Conservation (phyloP, 2,113 vertebrate genomes). For the Myrmecophaga tridactyla region DNA sequence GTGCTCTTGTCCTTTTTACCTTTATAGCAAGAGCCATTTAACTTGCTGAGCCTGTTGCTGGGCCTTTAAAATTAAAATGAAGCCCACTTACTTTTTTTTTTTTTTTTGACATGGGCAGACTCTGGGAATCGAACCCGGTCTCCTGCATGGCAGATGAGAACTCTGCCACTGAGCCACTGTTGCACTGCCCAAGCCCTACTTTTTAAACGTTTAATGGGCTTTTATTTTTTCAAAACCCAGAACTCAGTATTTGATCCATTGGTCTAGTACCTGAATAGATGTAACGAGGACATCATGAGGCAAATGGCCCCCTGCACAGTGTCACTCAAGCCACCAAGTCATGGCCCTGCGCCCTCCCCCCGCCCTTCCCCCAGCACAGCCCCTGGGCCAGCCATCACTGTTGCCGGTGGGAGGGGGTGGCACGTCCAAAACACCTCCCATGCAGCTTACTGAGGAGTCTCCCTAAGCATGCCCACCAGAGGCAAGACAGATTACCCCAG, state of each 20-base stretch:
- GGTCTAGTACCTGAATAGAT: neutral
- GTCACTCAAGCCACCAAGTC: neutral
- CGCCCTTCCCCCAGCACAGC: accelerated
- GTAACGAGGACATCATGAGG: neutral
- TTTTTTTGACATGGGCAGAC: too few species aligned
- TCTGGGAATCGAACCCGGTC: too few species aligned
- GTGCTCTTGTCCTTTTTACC: accelerated
- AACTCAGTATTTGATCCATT: neutral
- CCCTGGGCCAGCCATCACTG: neutral
- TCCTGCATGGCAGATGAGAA: too few species aligned
- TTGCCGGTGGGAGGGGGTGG: too few species aligned
- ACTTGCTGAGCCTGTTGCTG: neutral
- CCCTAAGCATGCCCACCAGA: neutral
- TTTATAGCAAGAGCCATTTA: neutral
- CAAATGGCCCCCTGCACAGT: accelerated
- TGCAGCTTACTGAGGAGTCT: too few species aligned
- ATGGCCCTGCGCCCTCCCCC: neutral
- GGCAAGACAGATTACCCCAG: neutral
- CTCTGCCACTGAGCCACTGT: too few species aligned
- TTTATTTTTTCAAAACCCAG: neutral
- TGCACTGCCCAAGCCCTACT: too few species aligned
- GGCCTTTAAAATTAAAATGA: neutral
- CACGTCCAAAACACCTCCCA: too few species aligned
- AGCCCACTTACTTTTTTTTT: neutral
- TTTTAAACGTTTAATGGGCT: neutral